Evolutionary conservation across 2,113 vertebrate species (phyloP).

Genomic region (Balaeniceps rex): DNA sequence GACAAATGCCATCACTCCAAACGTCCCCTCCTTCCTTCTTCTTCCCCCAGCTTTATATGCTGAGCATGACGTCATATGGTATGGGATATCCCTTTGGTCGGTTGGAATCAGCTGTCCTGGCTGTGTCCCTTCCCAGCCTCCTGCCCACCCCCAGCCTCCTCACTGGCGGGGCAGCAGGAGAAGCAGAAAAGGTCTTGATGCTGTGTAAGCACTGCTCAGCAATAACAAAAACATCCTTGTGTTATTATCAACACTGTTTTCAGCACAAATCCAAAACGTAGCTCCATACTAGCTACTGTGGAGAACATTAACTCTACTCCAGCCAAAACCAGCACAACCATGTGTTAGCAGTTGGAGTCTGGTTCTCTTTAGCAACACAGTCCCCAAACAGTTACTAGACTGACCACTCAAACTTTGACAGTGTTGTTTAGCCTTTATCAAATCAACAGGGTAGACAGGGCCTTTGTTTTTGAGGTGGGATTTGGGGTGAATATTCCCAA

Average conservation of each 20-base stretch:
- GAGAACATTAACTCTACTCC: neutral
- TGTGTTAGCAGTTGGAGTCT: neutral
- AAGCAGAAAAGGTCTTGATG: neutral
- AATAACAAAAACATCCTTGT: no score
- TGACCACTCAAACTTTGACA: neutral
- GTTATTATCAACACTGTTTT: no score
- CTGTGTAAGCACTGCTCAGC: neutral
- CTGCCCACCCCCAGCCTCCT: neutral
- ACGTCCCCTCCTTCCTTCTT: neutral
- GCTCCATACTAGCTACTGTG: neutral
- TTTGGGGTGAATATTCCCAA: neutral
- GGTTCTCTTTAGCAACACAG: neutral
- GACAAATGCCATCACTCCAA: fast-evolving
- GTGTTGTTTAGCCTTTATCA: neutral
- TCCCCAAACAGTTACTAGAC: neutral
- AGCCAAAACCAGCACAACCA: neutral
- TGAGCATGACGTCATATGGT: neutral
- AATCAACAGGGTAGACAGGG: neutral
- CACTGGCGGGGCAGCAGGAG: neutral
- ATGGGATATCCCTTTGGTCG: neutral
- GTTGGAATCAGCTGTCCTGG: neutral
- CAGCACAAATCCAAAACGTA: neutral
- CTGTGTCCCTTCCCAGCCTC: neutral
- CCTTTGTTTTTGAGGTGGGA: neutral
- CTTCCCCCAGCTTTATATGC: neutral